Base-by-base conservation (phyloP, 2,888 invertebrate species). In the Epistrophe grossulariae region DNA sequence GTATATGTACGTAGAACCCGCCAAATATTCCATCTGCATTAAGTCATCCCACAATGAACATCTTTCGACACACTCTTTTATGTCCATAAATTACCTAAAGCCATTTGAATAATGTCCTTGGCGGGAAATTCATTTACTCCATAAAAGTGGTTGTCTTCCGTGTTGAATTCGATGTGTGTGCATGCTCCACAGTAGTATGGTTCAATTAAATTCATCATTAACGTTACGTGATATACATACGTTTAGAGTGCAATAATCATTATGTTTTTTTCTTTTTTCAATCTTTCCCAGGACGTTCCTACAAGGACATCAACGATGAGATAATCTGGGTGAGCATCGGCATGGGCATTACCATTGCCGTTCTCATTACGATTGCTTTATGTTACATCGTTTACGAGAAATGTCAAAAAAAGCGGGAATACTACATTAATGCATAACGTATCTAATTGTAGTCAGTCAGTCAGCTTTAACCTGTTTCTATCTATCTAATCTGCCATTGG, bases 291-390 rank as follows among this genome's bases (percentile, higher is more conserved):
- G 97, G 96, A 82, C 95, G 96, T 90, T 96, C 96, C 64, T 96
- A 96, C 90, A 96, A 96, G 90, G 96, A 96, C 81, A 96, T 97
- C 92, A 97, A 97, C 93, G 97, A 97, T 92, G 97, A 97, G 92
- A 97, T 97, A 90, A 97, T 97, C 89, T 96, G 97, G 97, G 96
- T 97, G 90, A 97, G 97, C 93, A 96, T 97, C 91, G 96, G 96
- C 84, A 97, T 97, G 97, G 96, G 96, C 45, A 95, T 97, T 88
- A 96, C 96, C 88, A 97, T 97, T 90, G 95, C 96, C 28, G 94
- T 97, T 2, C 94, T 97, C 66, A 97, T 97, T 91, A 96, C 96
- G 31, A 95, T 97, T 89, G 97, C 97, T 0, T 94, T 97, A 13
- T 97, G 97, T 93, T 97, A 96, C 93, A 96, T 97, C 89, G 94